Percentiles rank a stretch among this genome's conserved stretches.
Evolutionary conservation across 92 coral and sea anemone genomes (phyloP).

Genomic region (Parazoanthus darwini): DNA sequence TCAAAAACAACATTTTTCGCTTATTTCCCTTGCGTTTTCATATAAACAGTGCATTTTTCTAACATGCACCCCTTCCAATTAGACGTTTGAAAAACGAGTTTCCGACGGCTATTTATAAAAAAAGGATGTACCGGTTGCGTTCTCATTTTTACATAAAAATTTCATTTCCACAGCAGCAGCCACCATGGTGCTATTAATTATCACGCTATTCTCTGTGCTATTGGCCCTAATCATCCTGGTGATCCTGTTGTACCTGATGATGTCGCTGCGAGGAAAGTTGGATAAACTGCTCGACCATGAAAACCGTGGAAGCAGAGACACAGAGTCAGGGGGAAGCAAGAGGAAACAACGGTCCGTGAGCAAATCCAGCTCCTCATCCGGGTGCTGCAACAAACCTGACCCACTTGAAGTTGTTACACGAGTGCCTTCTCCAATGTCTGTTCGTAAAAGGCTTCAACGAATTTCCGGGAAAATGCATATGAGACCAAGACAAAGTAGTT

Average conservation of each 20-base stretch:
- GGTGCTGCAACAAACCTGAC: conserved; percentile 20
- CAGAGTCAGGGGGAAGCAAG: background rate
- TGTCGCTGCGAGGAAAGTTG: background rate
- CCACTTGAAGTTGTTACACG: conserved; percentile 27
- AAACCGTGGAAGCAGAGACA: background rate
- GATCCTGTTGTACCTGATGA: background rate
- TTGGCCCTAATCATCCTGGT: conserved; percentile 11
- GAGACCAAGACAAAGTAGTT: background rate
- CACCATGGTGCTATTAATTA: background rate
- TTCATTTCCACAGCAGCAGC: background rate
- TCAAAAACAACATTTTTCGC: no score
- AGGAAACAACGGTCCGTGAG: background rate
- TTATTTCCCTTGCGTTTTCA: no score
- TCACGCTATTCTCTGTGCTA: background rate
- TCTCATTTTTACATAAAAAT: background rate
- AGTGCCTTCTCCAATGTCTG: conserved; percentile 23
- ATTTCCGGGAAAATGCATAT: conserved; percentile 1
- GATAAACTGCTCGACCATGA: background rate
- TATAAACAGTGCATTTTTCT: no score
- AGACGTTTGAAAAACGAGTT: no score
- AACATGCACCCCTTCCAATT: no score
- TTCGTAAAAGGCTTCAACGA: conserved; percentile 28
- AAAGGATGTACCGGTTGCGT: no score
- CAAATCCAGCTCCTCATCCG: background rate
- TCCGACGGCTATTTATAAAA: no score